Evolutionary conservation across 1,140 invertebrate species (phyloP).

Genomic region (Sinonovacula constricta): DNA sequence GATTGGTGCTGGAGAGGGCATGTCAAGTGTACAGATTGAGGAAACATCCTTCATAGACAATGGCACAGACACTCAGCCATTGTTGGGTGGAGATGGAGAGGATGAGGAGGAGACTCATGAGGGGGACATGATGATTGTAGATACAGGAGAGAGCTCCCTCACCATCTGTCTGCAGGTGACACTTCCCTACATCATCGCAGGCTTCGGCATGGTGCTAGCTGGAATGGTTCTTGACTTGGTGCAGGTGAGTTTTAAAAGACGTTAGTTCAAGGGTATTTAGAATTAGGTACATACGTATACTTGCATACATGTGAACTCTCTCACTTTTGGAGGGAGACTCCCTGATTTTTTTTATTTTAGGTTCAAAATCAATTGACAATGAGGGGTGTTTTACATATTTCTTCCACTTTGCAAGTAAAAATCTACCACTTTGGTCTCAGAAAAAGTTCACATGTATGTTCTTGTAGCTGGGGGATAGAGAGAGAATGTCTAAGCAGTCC

Average conservation of each 20-base stretch:
- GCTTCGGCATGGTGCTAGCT: conserved; percentile 94
- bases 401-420: too few relatives aligned
- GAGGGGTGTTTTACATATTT: too few relatives aligned
- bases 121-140: conserved; percentile 7
- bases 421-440: too few relatives aligned
- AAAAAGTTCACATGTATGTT: too few relatives aligned
- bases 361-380: too few relatives aligned
- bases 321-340: too few relatives aligned
- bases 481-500: too few relatives aligned
- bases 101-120: conserved; percentile 30
- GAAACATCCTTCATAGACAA: conserved; percentile 54
- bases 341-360: too few relatives aligned
- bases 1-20: not conserved
- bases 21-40: conserved; percentile 41
- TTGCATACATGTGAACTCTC: too few relatives aligned
- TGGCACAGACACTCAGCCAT: conserved; percentile 45
- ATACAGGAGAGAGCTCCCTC: conserved; percentile 82
- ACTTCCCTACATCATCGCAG: conserved; percentile 93
- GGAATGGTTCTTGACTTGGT: conserved; percentile 91
- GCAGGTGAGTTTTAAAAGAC: conserved; percentile 84
- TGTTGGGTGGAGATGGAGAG: conserved; percentile 30
- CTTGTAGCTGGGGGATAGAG: too few relatives aligned
- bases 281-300: too few relatives aligned
- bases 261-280: too few relatives aligned
- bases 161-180: conserved; percentile 90